Conservation (phyloP, 2,797 vertebrate species). For the Pitangus sulphuratus region DNA sequence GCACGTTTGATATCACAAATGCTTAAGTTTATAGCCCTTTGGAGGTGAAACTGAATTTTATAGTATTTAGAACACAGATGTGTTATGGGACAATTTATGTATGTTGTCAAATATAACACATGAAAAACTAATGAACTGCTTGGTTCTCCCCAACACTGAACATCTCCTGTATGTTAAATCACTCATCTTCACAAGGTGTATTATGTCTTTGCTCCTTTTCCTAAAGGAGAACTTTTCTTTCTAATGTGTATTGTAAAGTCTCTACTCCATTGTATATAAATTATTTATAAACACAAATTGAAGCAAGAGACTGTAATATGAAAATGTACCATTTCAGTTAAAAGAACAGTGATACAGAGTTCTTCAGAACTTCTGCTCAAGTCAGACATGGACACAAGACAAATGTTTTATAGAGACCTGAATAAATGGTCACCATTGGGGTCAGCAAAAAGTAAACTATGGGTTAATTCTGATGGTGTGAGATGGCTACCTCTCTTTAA, state of each 20-base stretch:
- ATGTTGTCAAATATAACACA: background rate
- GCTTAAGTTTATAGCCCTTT: background rate
- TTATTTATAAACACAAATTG: conserved; percentile 56
- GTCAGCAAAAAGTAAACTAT: background rate
- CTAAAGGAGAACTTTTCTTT: background rate
- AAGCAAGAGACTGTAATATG: background rate
- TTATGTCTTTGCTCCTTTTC: background rate
- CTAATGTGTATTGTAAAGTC: background rate
- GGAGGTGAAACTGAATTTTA: background rate
- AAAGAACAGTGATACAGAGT: background rate
- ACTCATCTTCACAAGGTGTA: background rate
- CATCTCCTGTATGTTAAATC: background rate
- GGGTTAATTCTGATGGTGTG: background rate
- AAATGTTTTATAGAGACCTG: background rate
- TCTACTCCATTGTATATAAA: conserved; percentile 13
- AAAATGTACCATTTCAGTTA: background rate
- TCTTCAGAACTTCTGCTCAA: background rate
- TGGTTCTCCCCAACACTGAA: background rate
- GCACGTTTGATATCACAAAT: background rate
- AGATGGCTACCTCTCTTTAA: background rate
- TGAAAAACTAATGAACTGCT: background rate
- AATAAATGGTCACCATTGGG: background rate
- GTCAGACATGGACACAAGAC: background rate
- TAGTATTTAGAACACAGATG: background rate
- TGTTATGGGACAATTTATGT: background rate